Evolutionary conservation across 2,888 invertebrate species (phyloP), one percentile per base, ranked within the genome.

Genomic region (Drosophila eohydei): DNA sequence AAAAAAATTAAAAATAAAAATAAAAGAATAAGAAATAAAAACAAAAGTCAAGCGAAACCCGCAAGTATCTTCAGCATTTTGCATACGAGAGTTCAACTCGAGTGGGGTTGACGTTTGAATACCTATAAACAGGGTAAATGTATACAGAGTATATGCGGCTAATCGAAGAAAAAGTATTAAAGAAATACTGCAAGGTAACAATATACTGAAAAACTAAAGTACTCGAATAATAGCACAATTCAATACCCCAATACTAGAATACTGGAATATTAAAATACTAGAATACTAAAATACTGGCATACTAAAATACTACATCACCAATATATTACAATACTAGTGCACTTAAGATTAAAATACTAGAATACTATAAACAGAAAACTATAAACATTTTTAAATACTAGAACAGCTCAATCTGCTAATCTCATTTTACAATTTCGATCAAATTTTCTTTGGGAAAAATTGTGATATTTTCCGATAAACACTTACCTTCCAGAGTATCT

Each of bases 11-110:
- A 9, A 64, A 51, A 48, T 40, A 56, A 51, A 58, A 52, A 26
- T 52, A 56, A 58, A 72, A 50, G 38, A 34, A 57, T n/a, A 51
- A 50, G 58, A 56, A 56, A 40, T 38, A 54, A 54, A 54, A 57
- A 52, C 21, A 54, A 58, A 70, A 65, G 65, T 71, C 58, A 71
- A 63, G 57, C 56, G 59, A 75, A 72, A 59, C 52, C 21, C 59
- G 46, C 65, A 66, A 80, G 67, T 57, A 79, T 57, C 64, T 67
- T 72, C 68, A 71, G 74, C 68, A 74, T 79, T 83, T 83, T 85
- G 85, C 83, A 88, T 81, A 76, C 71, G 73, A 66, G 63, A 73
- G 63, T 65, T 75, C 67, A 62, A 58, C 26, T 77, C 64, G 74
- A 70, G 70, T 66, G 68, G 32, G 67, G 56, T 70, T 77, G 77